phyloP scores from a whole-genome alignment of 1,140 invertebrate species.

The Schlechtendalia chinensis region DNA sequence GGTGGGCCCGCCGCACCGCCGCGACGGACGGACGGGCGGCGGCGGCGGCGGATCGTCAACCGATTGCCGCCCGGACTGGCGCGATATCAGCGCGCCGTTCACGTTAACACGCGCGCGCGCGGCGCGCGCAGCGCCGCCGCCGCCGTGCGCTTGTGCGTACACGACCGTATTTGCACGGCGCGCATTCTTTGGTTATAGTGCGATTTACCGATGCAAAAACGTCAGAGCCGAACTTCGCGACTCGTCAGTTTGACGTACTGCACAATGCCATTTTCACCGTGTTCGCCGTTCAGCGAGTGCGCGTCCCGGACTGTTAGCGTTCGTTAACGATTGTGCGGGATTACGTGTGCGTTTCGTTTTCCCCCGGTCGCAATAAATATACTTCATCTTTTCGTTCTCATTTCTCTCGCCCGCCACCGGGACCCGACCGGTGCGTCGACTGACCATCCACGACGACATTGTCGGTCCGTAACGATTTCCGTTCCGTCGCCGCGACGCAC shows the following conservation, averaged over 20 bases:
- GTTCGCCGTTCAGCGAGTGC: constrained; percentile 27
- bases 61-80: neutral
- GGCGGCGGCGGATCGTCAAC: neutral
- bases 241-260: constrained; percentile 41
- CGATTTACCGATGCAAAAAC: constrained; percentile 46
- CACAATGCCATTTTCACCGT: constrained; percentile 47
- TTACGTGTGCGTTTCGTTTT: neutral
- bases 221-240: constrained; percentile 48
- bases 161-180: constrained; percentile 10
- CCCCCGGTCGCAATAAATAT: neutral
- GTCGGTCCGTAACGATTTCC: constrained; percentile 1
- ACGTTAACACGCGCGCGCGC: neutral
- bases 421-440: neutral
- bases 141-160: no score
- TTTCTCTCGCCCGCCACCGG: no score
- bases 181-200: constrained; percentile 9
- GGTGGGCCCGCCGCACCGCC: no score
- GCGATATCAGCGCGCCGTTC: neutral
- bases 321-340: neutral
- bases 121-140: neutral
- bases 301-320: neutral
- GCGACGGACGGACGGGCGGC: neutral
- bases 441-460: no score
- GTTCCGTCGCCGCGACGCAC: no score
- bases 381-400: constrained; percentile 19